Evolutionary conservation across 2,888 invertebrate species (phyloP), one percentile per base, ranked within the genome.

Genomic region (Acrobasis consociella): DNA sequence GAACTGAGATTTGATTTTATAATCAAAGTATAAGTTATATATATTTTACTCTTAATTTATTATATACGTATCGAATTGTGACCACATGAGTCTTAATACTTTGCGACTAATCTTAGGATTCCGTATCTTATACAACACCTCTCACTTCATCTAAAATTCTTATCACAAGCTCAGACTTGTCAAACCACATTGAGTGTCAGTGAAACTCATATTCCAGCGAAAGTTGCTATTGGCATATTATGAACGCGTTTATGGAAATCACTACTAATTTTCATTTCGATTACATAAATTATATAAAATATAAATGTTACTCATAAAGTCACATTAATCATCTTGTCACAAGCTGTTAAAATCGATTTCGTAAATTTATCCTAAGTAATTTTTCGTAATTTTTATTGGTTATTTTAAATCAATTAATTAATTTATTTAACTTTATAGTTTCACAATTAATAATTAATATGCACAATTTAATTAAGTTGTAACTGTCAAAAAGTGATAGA

Each of bases 141-240:
- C 74, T 74, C 71, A 70, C 67, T 70, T 72, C 66, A 74, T 77
- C 71, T 67, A 63, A 68, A 69, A 68, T 65, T 65, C 65, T 73
- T 74, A 73, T 74, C 70, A 68, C 67, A 62, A 67, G 60, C 53
- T 69, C 67, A 65, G 65, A 72, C 70, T 71, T 67, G 74, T 73
- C 72, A 70, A 72, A 74, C 75, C 65, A 67, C 75, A 74, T 76
- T 70, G 72, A 70, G 65, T 65, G 64, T 51, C 66, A 71, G 80
- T 75, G 80, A 81, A 82, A 81, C 78, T 76, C 67, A 69, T 72
- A 74, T 72, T 72, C 71, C 69, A 78, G 87, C 80, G 89, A 89
- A 91, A 89, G 89, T 87, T 72, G 77, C 75, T 71, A 73, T 70
- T 69, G 73, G 72, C 71, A 72, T 75, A 74, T 77, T 80, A 75